Percentiles rank a stretch among this genome's conserved stretches.
These are phyloP conservation scores for Prosapia bicincta DNA, from an alignment of 2,888 invertebrate species.

Conservation along the genomic window DNA sequence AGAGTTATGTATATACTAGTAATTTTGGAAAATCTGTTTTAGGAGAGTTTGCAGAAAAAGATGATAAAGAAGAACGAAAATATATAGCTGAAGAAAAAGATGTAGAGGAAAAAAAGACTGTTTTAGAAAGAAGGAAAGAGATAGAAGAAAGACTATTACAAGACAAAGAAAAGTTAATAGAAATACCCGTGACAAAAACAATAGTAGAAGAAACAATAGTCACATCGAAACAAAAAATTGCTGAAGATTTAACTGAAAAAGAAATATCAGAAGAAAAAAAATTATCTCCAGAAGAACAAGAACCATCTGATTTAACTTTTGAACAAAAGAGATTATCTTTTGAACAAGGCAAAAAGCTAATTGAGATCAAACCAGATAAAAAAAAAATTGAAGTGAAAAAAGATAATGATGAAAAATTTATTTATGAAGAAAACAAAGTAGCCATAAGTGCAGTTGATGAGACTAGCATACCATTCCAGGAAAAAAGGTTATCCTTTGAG, in stretches of 20 bases:
- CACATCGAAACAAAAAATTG: conserved; percentile 23
- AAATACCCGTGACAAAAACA: conserved; percentile 33
- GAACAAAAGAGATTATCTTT: conserved; percentile 41
- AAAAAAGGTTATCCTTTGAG: conserved; percentile 37
- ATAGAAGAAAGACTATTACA: conserved; percentile 71
- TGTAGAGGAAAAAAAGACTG: conserved; percentile 60
- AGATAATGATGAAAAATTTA: conserved; percentile 29
- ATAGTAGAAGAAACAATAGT: conserved; percentile 29
- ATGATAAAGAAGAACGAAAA: conserved; percentile 64
- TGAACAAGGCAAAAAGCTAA: conserved; percentile 36
- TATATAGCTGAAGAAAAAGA: conserved; percentile 78
- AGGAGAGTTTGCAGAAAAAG: conserved; percentile 43
- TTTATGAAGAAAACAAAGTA: conserved; percentile 29
- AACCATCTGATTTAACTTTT: conserved; percentile 40
- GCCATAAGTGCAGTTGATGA: conserved; percentile 26
- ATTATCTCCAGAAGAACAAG: conserved; percentile 33
- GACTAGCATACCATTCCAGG: conserved; percentile 33
- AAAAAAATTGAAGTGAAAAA: conserved; percentile 28
- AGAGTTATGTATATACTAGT: no score
- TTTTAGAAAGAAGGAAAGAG: conserved; percentile 72
- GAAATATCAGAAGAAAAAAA: conserved; percentile 37
- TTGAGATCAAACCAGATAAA: conserved; percentile 32
- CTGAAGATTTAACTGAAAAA: conserved; percentile 33
- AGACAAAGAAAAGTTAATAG: conserved; percentile 33
- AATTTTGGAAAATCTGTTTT: conserved; percentile 32